phyloP scores from a whole-genome alignment of 2,113 vertebrate species.

The Hyla sarda region DNA sequence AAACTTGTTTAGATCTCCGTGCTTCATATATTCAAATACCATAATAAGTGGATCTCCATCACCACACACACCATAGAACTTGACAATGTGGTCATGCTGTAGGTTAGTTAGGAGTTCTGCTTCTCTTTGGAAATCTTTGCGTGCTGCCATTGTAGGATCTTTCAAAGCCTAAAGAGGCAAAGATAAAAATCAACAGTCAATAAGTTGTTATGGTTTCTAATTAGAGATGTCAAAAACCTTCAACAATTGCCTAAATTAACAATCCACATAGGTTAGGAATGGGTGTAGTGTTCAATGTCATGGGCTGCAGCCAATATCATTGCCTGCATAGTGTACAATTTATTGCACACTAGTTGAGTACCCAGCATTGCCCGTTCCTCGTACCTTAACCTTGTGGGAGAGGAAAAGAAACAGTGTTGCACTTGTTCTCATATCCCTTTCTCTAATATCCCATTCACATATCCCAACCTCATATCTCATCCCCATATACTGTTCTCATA shows the following conservation, averaged over 20 bases:
- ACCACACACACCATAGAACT: constrained; percentile 94
- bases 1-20: constrained; percentile 98
- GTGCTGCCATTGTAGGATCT: constrained; percentile 91
- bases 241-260: not conserved
- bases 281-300: not conserved
- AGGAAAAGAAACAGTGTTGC: no score
- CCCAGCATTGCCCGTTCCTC: no score
- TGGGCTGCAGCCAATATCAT: not conserved
- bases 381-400: no score
- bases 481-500: no score
- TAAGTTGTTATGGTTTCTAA: not conserved
- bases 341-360: no score
- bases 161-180: constrained; percentile 84
- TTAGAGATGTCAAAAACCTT: not conserved
- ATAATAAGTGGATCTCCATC: constrained; percentile 97
- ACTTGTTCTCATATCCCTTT: no score
- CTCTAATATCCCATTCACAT: no score
- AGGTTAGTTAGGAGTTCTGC: constrained; percentile 96
- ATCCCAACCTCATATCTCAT: no score
- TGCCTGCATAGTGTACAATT: not conserved
- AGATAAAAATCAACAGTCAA: not conserved
- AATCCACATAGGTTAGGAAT: not conserved
- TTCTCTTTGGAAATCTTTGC: constrained; percentile 97
- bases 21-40: constrained; percentile 99
- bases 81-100: constrained; percentile 96